These are phyloP conservation scores for Takifugu bimaculatus DNA, from an alignment of 2,113 vertebrate genomes.

Conservation along the genomic window DNA sequence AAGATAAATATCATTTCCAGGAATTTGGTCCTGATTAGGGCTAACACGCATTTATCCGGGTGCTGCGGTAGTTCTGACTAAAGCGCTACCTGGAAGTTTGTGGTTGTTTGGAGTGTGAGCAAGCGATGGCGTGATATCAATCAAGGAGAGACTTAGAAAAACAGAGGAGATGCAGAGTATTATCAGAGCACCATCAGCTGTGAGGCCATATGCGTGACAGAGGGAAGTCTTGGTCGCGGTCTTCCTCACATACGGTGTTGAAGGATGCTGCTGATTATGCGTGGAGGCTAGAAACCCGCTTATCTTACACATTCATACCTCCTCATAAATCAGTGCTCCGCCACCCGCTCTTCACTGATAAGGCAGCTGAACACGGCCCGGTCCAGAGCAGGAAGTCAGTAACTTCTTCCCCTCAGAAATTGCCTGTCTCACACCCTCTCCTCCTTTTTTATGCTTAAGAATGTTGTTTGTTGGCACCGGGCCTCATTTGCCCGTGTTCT, in stretches of 20 bases:
- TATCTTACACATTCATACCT: conserved; percentile 58
- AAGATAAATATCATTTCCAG: too few relatives aligned
- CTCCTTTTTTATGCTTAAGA: background rate
- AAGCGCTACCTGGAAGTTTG: conserved; percentile 21
- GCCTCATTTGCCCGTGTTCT: background rate
- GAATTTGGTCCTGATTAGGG: too few relatives aligned
- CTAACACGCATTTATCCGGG: too few relatives aligned
- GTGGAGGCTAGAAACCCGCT: conserved; percentile 51
- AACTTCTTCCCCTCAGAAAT: conserved; percentile 16
- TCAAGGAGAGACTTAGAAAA: background rate
- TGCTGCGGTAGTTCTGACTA: conserved; percentile 12
- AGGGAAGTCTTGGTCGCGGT: conserved; percentile 46
- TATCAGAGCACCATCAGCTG: conserved; percentile 25
- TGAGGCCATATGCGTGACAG: conserved; percentile 53
- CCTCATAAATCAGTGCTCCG: conserved; percentile 57
- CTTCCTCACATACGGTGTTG: conserved; percentile 28
- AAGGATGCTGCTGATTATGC: conserved; percentile 43
- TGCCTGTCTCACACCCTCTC: conserved; percentile 21
- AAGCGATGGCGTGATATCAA: conserved; percentile 28
- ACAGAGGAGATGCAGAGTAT: conserved; percentile 21
- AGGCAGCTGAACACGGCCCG: conserved; percentile 47
- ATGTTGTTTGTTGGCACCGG: conserved; percentile 26
- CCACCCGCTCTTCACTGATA: conserved; percentile 59
- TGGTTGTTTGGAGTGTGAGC: conserved; percentile 18
- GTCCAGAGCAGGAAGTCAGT: conserved; percentile 32